These are phyloP conservation scores for Acanthaster planci DNA, from an alignment of 35 echinoderm and acorn worm genomes.

Conservation along the genomic window DNA sequence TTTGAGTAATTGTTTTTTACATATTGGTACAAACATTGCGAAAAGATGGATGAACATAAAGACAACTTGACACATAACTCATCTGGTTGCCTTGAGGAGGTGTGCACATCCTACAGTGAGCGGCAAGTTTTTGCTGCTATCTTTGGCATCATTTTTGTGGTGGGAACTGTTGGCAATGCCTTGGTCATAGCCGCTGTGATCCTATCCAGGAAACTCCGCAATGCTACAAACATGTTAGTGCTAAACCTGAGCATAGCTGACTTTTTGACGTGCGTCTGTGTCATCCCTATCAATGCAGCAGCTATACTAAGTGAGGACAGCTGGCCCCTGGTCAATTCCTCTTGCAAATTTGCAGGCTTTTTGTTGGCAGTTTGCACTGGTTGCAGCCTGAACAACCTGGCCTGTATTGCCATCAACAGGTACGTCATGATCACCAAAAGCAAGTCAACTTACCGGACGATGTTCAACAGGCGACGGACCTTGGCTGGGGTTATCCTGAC, in stretches of 20 bases:
- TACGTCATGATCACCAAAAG: constrained; percentile 37
- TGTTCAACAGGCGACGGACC: neutral
- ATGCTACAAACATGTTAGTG: constrained; percentile 57
- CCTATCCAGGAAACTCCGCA: constrained; percentile 51
- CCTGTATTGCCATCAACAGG: constrained; percentile 55
- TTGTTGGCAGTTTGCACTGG: constrained; percentile 43
- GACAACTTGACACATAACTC: too few species aligned
- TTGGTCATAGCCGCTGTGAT: constrained; percentile 57
- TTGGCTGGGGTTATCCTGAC: neutral
- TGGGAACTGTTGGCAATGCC: constrained; percentile 47
- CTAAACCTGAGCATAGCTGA: constrained; percentile 55
- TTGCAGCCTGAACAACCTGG: constrained; percentile 53
- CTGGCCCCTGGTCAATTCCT: neutral
- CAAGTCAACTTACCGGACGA: neutral
- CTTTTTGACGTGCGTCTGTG: constrained; percentile 32
- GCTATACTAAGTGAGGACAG: constrained; percentile 28
- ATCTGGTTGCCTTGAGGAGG: too few species aligned
- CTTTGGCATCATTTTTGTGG: neutral
- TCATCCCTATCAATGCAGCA: constrained; percentile 33
- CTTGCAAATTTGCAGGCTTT: constrained; percentile 29
- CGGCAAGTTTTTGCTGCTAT: neutral
- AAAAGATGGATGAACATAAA: too few species aligned
- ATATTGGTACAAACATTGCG: too few species aligned
- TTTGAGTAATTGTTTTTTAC: too few species aligned
- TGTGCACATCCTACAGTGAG: constrained; percentile 1